Percentiles rank a stretch among this genome's conserved stretches.
Evolutionary conservation across 2,888 invertebrate species (phyloP).

Genomic region (Drosophila sordidapex): DNA sequence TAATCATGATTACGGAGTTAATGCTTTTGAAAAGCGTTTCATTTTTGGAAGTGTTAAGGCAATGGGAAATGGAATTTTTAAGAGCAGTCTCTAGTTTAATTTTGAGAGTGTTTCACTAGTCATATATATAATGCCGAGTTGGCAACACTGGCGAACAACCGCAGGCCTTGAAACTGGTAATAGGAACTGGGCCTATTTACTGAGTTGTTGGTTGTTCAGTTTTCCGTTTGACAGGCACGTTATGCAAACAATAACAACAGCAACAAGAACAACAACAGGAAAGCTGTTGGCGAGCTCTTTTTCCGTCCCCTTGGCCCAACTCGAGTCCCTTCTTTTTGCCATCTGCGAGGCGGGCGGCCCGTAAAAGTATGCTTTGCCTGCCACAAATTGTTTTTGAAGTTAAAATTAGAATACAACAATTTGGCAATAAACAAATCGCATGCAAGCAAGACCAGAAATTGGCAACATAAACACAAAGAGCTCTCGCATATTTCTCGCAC

Average conservation of each 20-base stretch:
- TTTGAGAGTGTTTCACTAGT: background rate
- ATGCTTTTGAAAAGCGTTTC: background rate
- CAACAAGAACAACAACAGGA: background rate
- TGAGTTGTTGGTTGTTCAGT: slow-evolving; percentile 38
- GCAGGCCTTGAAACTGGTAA: slow-evolving; percentile 7
- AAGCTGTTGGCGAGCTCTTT: background rate
- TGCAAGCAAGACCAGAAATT: slow-evolving; percentile 25
- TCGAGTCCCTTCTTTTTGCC: slow-evolving; percentile 11
- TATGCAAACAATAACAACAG: slow-evolving; percentile 32
- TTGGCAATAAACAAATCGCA: slow-evolving; percentile 33
- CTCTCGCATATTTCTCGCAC: slow-evolving; percentile 34
- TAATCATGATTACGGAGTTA: background rate
- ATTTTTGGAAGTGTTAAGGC: background rate
- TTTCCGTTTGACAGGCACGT: slow-evolving; percentile 49
- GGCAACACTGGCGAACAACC: slow-evolving; percentile 11
- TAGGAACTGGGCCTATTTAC: slow-evolving; percentile 9
- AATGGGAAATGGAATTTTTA: background rate
- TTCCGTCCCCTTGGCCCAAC: slow-evolving; percentile 6
- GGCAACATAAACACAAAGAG: slow-evolving; percentile 38
- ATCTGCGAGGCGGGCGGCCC: slow-evolving; percentile 24
- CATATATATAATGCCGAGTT: background rate
- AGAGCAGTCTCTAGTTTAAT: background rate
- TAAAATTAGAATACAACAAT: slow-evolving; percentile 46
- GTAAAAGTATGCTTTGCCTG: slow-evolving; percentile 48
- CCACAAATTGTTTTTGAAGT: slow-evolving; percentile 48